phyloP scores from a whole-genome alignment of 1,140 invertebrate genomes.

The Adoxophyes honmai region DNA sequence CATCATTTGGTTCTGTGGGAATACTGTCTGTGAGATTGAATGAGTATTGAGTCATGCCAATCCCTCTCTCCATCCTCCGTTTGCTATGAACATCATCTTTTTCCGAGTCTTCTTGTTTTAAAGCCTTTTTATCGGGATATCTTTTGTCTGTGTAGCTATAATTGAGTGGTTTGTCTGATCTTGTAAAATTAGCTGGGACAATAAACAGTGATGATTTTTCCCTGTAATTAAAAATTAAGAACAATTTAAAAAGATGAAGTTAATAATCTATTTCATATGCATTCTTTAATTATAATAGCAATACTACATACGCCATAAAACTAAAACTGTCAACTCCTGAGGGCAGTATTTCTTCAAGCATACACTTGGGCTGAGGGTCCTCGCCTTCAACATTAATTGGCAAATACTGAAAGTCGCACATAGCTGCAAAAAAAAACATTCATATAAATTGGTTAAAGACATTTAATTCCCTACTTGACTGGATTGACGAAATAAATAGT shows the following conservation, averaged over 20 bases:
- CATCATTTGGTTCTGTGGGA: constrained; percentile 75
- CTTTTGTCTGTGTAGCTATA: constrained; percentile 75
- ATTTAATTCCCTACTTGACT: not conserved
- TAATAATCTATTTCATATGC: too few relatives aligned
- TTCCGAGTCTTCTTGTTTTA: constrained; percentile 36
- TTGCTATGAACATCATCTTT: constrained; percentile 54
- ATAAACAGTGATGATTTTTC: constrained; percentile 82
- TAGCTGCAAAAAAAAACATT: constrained; percentile 76
- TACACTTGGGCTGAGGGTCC: constrained; percentile 71
- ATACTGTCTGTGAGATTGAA: constrained; percentile 76
- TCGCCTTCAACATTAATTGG: constrained; percentile 79
- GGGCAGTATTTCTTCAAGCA: constrained; percentile 84
- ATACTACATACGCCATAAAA: constrained; percentile 78
- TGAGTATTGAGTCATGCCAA: constrained; percentile 77
- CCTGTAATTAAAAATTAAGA: too few relatives aligned
- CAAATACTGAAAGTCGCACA: constrained; percentile 95
- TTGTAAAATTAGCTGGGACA: constrained; percentile 86
- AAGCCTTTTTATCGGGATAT: constrained; percentile 33
- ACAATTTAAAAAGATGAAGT: too few relatives aligned
- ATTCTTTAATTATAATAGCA: constrained; percentile 17
- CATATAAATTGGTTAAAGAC: not conserved
- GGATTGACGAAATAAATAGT: too few relatives aligned
- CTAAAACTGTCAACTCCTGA: constrained; percentile 77
- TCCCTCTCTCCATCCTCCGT: constrained; percentile 67
- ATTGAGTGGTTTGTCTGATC: constrained; percentile 83